Percentiles rank a stretch among this genome's conserved stretches.
These are phyloP conservation scores for Bujurquina vittata DNA, from an alignment of 2,113 vertebrate genomes.

Conservation along the genomic window DNA sequence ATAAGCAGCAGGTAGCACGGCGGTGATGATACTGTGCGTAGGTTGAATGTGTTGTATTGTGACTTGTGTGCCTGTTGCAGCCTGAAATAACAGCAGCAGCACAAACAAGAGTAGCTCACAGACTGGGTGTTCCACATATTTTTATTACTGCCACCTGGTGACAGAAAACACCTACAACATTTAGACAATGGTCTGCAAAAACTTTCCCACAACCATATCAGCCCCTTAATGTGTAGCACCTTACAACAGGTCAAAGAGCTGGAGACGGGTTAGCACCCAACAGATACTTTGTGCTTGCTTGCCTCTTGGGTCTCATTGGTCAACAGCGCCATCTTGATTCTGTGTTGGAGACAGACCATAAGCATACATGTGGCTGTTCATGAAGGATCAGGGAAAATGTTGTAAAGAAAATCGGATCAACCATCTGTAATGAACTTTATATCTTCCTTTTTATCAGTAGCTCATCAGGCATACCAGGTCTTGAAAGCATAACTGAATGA, in stretches of 20 bases:
- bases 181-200: neutral
- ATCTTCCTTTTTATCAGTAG: neutral
- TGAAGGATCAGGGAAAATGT: neutral
- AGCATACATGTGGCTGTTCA: too few relatives aligned
- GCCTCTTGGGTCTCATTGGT: neutral
- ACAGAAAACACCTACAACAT: neutral
- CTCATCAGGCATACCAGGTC: accelerated
- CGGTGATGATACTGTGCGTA: neutral
- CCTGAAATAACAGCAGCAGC: neutral
- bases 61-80: neutral
- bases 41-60: neutral
- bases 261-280: neutral
- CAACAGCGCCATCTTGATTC: slow-evolving; percentile 25
- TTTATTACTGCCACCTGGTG: slow-evolving; percentile 6
- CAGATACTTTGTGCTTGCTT: neutral
- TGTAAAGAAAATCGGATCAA: neutral
- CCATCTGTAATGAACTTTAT: neutral
- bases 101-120: neutral
- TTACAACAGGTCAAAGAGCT: neutral
- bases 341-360: neutral
- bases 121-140: neutral
- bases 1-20: neutral
- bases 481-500: neutral
- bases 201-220: neutral
- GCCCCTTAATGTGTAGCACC: neutral